These are phyloP conservation scores for Pseudochaenichthys georgianus DNA, from an alignment of 2,797 vertebrate species.

Conservation along the genomic window DNA sequence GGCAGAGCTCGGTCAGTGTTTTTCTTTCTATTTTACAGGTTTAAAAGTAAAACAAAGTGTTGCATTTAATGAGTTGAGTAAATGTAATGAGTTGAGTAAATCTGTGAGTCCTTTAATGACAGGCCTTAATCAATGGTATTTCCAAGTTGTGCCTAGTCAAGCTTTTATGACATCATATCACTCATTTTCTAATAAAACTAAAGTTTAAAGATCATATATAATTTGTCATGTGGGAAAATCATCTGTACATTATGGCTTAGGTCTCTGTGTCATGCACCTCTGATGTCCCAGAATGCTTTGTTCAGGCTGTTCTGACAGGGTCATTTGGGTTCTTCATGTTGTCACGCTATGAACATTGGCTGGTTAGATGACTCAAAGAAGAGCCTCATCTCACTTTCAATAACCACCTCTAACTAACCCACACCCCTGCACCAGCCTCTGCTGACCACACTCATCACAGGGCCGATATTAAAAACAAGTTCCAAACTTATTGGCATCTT, in stretches of 20 bases:
- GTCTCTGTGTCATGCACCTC: not conserved
- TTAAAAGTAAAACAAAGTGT: no score
- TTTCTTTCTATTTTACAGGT: no score
- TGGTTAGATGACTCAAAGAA: conserved; percentile 3
- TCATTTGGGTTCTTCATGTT: conserved; percentile 9
- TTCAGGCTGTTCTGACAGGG: not conserved
- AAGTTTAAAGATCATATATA: not conserved
- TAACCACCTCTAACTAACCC: not conserved
- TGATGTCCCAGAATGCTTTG: not conserved
- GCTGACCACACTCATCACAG: not conserved
- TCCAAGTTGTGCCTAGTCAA: not conserved
- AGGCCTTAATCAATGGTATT: not conserved
- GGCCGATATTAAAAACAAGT: not conserved
- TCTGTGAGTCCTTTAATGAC: no score
- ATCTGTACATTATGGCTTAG: not conserved
- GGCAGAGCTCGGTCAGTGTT: not conserved
- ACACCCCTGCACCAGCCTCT: not conserved
- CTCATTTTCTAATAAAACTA: not conserved
- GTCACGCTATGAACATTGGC: not conserved
- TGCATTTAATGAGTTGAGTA: no score
- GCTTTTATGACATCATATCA: no score
- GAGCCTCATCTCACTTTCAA: not conserved
- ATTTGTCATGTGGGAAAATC: no score
- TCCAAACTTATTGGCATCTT: conserved; percentile 42
- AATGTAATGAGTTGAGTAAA: no score